Percentiles rank a stretch among this genome's conserved stretches.
These are phyloP conservation scores for Marmota flaviventris DNA, from an alignment of 2,113 vertebrate genomes.

Conservation along the genomic window DNA sequence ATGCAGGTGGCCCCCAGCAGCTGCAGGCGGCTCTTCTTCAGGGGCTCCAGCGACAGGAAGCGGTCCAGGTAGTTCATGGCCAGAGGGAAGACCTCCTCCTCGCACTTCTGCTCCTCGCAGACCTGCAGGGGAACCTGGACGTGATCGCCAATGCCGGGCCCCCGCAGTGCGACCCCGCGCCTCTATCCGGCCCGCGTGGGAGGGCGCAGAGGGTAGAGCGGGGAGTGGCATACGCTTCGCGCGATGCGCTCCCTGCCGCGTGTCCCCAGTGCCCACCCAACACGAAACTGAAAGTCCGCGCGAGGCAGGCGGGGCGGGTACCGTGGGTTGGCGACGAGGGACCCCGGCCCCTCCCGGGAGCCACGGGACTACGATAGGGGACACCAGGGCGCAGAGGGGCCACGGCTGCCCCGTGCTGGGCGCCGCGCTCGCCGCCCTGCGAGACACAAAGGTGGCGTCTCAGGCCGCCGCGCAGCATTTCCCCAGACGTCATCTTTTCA, in stretches of 20 bases:
- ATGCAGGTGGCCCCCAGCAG: slow-evolving; percentile 97
- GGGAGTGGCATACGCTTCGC: background rate
- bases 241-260: background rate
- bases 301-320: background rate
- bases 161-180: background rate
- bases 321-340: background rate
- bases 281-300: slow-evolving; percentile 82
- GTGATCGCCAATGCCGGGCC: slow-evolving; percentile 4
- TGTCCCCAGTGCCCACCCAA: slow-evolving; percentile 10
- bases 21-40: slow-evolving; percentile 96
- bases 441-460: slow-evolving; percentile 97
- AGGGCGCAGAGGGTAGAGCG: slow-evolving; percentile 62
- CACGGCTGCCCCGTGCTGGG: slow-evolving; percentile 1
- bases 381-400: slow-evolving; percentile 48
- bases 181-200: background rate
- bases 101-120: slow-evolving; percentile 98
- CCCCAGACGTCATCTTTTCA: slow-evolving; percentile 99
- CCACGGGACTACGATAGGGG: background rate
- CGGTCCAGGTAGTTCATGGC: slow-evolving; percentile 99
- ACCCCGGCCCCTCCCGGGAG: slow-evolving; percentile 19
- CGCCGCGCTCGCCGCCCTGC: slow-evolving; percentile 77
- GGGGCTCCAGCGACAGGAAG: slow-evolving; percentile 96
- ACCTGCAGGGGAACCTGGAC: slow-evolving; percentile 87
- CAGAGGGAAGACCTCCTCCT: slow-evolving; percentile 98
- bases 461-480: slow-evolving; percentile 91